phyloP scores from a whole-genome alignment of 2,113 vertebrate genomes.

The Rhinopomastus cyanomelas region DNA sequence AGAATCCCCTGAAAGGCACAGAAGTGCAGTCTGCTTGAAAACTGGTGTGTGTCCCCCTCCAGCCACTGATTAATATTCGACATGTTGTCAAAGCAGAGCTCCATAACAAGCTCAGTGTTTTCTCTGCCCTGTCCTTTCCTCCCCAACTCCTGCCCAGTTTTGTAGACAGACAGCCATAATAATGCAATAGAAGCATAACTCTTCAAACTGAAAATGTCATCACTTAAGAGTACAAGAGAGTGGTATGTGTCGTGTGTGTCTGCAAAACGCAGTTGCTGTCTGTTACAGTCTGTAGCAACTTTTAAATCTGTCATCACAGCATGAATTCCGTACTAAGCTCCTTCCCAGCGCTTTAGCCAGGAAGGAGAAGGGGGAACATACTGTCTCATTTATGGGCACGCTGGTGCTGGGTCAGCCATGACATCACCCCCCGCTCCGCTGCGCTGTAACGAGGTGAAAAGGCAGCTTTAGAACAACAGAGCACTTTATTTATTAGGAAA shows the following conservation, averaged over 20 bases:
- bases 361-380: slow-evolving; percentile 79
- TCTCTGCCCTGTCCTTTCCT: slow-evolving; percentile 55
- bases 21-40: slow-evolving; percentile 72
- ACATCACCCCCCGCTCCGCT: slow-evolving; percentile 76
- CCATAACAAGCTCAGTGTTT: slow-evolving; percentile 83
- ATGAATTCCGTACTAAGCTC: slow-evolving; percentile 85
- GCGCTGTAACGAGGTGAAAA: slow-evolving; percentile 85
- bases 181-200: slow-evolving; percentile 80
- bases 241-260: slow-evolving; percentile 87
- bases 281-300: slow-evolving; percentile 92
- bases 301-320: slow-evolving; percentile 98
- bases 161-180: slow-evolving; percentile 80
- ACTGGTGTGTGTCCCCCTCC: slow-evolving; percentile 69
- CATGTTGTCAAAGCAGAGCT: slow-evolving; percentile 82
- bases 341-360: slow-evolving; percentile 80
- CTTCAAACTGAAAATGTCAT: slow-evolving; percentile 96
- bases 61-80: slow-evolving; percentile 86
- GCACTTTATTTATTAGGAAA: slow-evolving; percentile 80
- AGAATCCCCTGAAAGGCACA: slow-evolving; percentile 64
- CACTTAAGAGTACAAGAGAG: slow-evolving; percentile 87
- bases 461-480: slow-evolving; percentile 75
- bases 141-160: slow-evolving; percentile 59
- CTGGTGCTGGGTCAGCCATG: slow-evolving; percentile 84
- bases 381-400: slow-evolving; percentile 82
- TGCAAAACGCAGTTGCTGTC: slow-evolving; percentile 90